phyloP scores from a whole-genome alignment of 2,797 vertebrate species.

The Oreochromis mossambicus region DNA sequence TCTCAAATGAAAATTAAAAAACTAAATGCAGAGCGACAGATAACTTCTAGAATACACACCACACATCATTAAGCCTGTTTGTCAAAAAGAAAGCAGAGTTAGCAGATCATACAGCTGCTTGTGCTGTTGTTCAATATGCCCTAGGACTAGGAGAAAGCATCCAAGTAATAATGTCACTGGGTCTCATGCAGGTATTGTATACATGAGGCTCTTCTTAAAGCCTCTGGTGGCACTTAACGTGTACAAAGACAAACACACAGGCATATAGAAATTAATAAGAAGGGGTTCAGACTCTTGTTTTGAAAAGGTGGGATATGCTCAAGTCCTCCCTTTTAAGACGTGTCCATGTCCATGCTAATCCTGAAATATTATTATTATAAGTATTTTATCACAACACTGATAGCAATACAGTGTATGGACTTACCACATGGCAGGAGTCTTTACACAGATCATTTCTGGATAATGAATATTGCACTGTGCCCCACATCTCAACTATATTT shows the following conservation, averaged over 20 bases:
- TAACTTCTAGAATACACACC: not conserved
- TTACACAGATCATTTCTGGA: slow-evolving; percentile 30
- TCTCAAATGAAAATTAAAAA: not conserved
- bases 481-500: slow-evolving; percentile 64
- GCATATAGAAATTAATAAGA: not conserved
- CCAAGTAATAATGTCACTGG: not conserved
- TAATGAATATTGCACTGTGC: slow-evolving; percentile 53
- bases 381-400: not conserved
- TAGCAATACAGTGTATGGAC: not conserved
- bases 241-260: not conserved
- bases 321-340: not conserved
- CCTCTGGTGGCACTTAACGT: slow-evolving; percentile 50
- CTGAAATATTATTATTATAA: not conserved
- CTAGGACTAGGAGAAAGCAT: not conserved
- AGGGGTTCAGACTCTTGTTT: not conserved
- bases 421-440: not conserved
- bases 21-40: not conserved
- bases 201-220: slow-evolving; percentile 45
- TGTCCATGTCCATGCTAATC: not conserved
- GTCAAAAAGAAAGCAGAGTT: not conserved
- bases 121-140: not conserved
- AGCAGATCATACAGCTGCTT: not conserved
- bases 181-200: not conserved
- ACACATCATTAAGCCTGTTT: not conserved
- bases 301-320: not conserved